These are phyloP conservation scores for Sapayoa aenigma DNA, from an alignment of 2,113 vertebrate genomes.

Conservation along the genomic window DNA sequence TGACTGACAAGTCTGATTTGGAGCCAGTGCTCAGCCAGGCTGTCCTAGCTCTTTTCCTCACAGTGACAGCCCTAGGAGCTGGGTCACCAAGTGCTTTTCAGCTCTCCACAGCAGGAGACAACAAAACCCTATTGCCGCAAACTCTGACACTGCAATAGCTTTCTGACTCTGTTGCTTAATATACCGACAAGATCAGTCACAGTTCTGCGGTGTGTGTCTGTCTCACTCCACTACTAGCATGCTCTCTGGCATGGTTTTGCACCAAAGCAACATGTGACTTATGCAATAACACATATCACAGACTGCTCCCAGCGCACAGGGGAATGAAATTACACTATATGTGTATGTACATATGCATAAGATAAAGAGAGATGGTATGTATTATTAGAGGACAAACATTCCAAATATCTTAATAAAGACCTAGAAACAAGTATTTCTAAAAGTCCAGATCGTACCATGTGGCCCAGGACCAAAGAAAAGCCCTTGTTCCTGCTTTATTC, in stretches of 20 bases:
- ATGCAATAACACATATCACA: neutral
- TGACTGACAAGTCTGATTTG: neutral
- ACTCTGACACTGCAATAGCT: neutral
- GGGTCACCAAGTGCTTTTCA: neutral
- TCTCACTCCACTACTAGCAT: neutral
- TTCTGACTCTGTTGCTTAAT: neutral
- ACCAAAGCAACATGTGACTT: neutral
- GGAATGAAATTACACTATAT: neutral
- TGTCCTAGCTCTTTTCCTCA: neutral
- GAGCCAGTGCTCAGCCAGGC: neutral
- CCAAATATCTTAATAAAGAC: neutral
- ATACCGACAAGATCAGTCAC: neutral
- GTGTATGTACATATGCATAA: neutral
- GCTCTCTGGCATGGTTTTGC: neutral
- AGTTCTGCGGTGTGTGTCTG: neutral
- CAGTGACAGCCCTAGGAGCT: rapidly evolving
- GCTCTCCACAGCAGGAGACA: neutral
- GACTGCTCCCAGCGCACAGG: neutral
- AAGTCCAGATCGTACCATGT: neutral
- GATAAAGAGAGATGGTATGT: neutral
- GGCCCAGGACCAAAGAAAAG: neutral
- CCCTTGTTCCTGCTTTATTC: neutral
- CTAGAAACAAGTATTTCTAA: neutral
- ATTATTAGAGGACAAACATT: neutral
- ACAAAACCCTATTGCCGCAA: neutral